Conservation (phyloP, 2,888 invertebrate genomes). For the Colletes collaris region DNA sequence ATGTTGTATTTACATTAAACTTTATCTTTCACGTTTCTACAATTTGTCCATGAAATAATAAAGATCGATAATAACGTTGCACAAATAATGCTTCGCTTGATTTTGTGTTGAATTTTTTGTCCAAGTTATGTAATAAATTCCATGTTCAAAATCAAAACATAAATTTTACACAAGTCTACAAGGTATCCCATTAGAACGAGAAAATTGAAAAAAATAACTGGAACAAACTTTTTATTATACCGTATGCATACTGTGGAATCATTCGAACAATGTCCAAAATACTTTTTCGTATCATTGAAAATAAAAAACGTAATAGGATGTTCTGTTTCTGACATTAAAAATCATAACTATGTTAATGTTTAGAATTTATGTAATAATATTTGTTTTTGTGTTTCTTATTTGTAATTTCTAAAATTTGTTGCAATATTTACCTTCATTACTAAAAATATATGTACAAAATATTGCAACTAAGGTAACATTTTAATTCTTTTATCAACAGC, state of each 20-base stretch:
- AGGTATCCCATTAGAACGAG: too few relatives aligned
- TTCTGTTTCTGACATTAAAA: neutral
- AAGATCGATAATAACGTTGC: conserved; percentile 46
- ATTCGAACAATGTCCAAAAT: too few relatives aligned
- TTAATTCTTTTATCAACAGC: conserved; percentile 22
- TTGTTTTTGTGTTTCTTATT: conserved; percentile 22
- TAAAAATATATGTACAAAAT: conserved; percentile 34
- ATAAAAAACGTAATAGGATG: too few relatives aligned
- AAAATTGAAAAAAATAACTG: neutral
- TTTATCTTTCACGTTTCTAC: conserved; percentile 46
- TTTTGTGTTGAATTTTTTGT: conserved; percentile 19
- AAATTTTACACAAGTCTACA: conserved; percentile 12
- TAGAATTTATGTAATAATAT: conserved; percentile 25
- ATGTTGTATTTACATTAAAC: conserved; percentile 39
- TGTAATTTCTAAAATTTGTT: conserved; percentile 33
- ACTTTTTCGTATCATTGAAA: too few relatives aligned
- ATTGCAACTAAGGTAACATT: conserved; percentile 43
- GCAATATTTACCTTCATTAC: conserved; percentile 13
- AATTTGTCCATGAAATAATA: conserved; percentile 42
- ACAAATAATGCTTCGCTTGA: conserved; percentile 21
- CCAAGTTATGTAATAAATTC: neutral
- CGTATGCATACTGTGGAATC: too few relatives aligned
- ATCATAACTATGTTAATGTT: conserved; percentile 29
- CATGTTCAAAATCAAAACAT: conserved; percentile 3
- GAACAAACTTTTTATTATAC: too few relatives aligned